These are phyloP conservation scores for Sebastes alutus DNA, from an alignment of 2,797 vertebrate species.

Conservation along the genomic window DNA sequence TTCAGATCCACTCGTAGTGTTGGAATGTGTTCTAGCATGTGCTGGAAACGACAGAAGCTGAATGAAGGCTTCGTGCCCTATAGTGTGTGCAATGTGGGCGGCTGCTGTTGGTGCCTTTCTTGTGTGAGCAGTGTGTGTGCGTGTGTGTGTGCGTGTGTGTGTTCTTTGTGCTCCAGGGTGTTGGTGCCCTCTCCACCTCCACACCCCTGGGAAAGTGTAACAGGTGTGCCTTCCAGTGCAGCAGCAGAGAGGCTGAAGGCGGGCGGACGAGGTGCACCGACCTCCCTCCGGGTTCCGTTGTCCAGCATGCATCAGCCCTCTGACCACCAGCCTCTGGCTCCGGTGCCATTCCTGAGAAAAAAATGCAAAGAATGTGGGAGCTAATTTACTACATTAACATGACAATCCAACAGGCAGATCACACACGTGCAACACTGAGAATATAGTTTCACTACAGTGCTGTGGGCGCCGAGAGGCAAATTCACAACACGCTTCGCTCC, in stretches of 20 bases:
- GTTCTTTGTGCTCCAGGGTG: conserved; percentile 79
- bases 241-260: conserved; percentile 62
- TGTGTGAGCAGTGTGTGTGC: conserved; percentile 12
- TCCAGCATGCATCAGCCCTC: conserved; percentile 15
- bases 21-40: conserved; percentile 58
- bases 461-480: neutral
- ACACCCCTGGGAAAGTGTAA: conserved; percentile 90
- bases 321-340: conserved; percentile 60
- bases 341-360: conserved; percentile 1
- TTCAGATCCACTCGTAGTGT: conserved; percentile 37
- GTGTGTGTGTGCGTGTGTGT: conserved; percentile 21
- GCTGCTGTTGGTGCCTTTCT: conserved; percentile 40
- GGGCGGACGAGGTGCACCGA: conserved; percentile 2
- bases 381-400: conserved; percentile 49
- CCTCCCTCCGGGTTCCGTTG: conserved; percentile 14
- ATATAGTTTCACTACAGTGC: neutral
- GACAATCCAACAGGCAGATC: conserved; percentile 28
- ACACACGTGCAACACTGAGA: conserved; percentile 4
- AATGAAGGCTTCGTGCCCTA: conserved; percentile 52
- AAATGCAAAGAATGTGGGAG: conserved; percentile 34
- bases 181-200: conserved; percentile 80
- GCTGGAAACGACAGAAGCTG: conserved; percentile 31
- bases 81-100: conserved; percentile 52
- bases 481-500: neutral
- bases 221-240: conserved; percentile 88